Evolutionary conservation across 2,888 invertebrate species (phyloP), one percentile per base, ranked within the genome.

Genomic region (Prosapia bicincta): DNA sequence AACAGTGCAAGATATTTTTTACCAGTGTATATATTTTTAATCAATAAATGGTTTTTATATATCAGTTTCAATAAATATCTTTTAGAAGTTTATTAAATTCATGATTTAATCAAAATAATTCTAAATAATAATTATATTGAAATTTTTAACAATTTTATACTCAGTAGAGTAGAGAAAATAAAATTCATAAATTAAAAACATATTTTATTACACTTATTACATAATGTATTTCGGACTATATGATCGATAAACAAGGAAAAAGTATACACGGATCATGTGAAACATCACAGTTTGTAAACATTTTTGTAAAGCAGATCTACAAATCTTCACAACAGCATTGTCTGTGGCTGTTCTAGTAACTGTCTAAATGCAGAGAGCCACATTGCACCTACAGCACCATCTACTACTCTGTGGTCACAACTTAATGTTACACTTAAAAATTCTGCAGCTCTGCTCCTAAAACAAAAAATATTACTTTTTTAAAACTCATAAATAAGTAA

Each of bases 371-470:
- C 93, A 82, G 93, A 89, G 83, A 99, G 89, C 98, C 98, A 99
- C 84, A 93, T 91, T 1, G 99, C 99, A 74, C 98, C 99, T 3
- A 99, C 94, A 80, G 99, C 99, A 70, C 99, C 99, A 85, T 99
- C 99, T 7, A 99, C 95, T 26, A 97, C 96, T 82, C 99, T 89
- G 85, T 99, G 99, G 87, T 99, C 99, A 82, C 96, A 96, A 81
- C 98, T 98, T 78, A 99, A 88, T 23, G 99, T 99, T 77, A 98
- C 97, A 66, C 91, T 90, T 87, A 99, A 90, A 83, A 92, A 90
- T 81, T 92, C 76, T n/a, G 70, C 69, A 28, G 73, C 66, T 70
- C 67, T 72, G 7, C 72, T 73, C 26, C 73, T 67, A 30, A 66
- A 28, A 32, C 23, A 38, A 71, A 43, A 2, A 38, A 7, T 3